A percentile compares a stretch with the other conserved stretches of the same genome.
Evolutionary conservation across 2,888 invertebrate species (phyloP).

Genomic region (Pachymerium ferrugineum): DNA sequence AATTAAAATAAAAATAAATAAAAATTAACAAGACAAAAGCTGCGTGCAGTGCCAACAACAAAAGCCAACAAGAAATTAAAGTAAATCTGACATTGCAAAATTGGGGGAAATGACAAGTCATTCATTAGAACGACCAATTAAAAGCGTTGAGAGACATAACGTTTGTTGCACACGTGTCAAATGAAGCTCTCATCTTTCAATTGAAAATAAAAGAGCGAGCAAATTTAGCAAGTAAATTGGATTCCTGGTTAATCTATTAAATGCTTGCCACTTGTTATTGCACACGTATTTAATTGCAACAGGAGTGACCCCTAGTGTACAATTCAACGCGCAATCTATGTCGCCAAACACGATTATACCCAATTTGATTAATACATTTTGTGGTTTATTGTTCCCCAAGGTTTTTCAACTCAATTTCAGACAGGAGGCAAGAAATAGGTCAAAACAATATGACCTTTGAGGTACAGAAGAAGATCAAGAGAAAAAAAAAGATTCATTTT

Average conservation of each 20-base stretch:
- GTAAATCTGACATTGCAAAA: too few species aligned
- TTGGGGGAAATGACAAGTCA: too few species aligned
- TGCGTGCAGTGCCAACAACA: too few species aligned
- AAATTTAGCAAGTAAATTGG: slow-evolving; percentile 15
- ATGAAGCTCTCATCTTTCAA: background rate
- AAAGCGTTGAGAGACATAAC: slow-evolving; percentile 18
- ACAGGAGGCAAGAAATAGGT: too few species aligned
- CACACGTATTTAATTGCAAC: slow-evolving; percentile 3
- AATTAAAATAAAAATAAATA: background rate
- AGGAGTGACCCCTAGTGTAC: background rate
- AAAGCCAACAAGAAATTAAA: too few species aligned
- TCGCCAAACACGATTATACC: background rate
- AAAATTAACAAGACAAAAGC: background rate
- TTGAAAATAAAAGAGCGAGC: too few species aligned
- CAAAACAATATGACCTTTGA: too few species aligned
- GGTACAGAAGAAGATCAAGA: too few species aligned
- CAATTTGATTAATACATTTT: slow-evolving; percentile 24
- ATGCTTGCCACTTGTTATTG: background rate
- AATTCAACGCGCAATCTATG: background rate
- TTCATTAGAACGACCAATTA: background rate
- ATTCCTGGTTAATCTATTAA: slow-evolving; percentile 27
- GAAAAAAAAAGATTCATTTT: too few species aligned
- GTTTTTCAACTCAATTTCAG: slow-evolving; percentile 8
- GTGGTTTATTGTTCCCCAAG: background rate
- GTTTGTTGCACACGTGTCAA: background rate